Base-by-base conservation (phyloP, 2,888 invertebrate genomes). In the Chironomus riparius region DNA sequence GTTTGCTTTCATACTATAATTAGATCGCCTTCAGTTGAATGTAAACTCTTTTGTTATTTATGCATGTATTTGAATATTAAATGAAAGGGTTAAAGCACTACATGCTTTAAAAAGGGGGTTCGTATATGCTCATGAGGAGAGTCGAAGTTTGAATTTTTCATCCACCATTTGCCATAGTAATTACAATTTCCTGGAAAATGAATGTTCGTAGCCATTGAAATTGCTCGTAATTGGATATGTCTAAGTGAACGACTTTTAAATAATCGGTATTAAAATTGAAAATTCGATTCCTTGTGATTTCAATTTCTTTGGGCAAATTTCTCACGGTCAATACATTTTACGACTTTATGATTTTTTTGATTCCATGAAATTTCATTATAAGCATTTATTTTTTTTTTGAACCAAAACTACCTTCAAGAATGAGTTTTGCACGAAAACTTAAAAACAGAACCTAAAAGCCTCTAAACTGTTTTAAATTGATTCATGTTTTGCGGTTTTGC, bases 401-500 rank as follows among this genome's bases (percentile, higher is more conserved):
- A 7, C 56, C 1, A 56, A 56, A 56, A 56, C 18, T 15, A 56
- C 56, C 56, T 15, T 56, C 18, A 5, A 15, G 5, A 56, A 7
- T 5, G n/a, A 56, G 18, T 10, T 65, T 65, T 24, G 65, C 24
- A 24, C 22, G 65, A 65, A 65, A 47, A n/a, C 13, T 38, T 15
- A 50, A 38, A 13, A 38, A 28, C 7, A 38, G 28, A 68, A 68
- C 4, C 68, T 68, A 68, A 68, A 68, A 68, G 68, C 15, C 28
- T 38, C 47, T 68, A 68, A 68, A 68, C 68, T 18, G 65, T 65
- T 65, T 65, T 22, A 65, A 65, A 65, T 68, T 68, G 68, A 15
- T 68, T 68, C 38, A 38, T 68, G 68, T 68, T 38, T 47, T 68
- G 68, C 47, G 68, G 68, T 47, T 68, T 68, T 68, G 68, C 68